A percentile compares a stretch with the other conserved stretches of the same genome.
phyloP scores from a whole-genome alignment of 2,113 vertebrate genomes.

The Castor canadensis region DNA sequence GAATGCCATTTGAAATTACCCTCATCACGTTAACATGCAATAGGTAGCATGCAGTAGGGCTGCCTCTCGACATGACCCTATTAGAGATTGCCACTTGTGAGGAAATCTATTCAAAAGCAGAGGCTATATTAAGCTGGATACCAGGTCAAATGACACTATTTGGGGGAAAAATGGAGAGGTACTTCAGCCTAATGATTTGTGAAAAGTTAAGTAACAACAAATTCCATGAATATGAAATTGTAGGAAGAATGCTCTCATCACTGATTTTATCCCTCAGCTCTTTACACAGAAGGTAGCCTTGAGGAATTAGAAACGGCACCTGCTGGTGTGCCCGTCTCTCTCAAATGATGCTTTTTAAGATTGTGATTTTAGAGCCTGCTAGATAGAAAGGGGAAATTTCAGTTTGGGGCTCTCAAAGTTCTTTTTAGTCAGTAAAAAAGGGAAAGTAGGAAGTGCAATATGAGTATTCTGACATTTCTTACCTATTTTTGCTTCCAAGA shows the following conservation, averaged over 20 bases:
- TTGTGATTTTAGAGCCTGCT: conserved; percentile 57
- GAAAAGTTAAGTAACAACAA: conserved; percentile 86
- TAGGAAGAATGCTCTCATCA: conserved; percentile 76
- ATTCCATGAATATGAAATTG: conserved; percentile 86
- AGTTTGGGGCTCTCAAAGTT: conserved; percentile 54
- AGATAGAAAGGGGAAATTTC: conserved; percentile 54
- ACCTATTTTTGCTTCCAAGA: conserved; percentile 64
- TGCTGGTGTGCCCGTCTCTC: conserved; percentile 63
- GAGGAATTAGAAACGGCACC: conserved; percentile 76
- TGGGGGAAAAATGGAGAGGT: conserved; percentile 82
- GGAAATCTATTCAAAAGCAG: conserved; percentile 85
- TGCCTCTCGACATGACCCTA: conserved; percentile 83
- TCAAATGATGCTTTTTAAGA: conserved; percentile 71
- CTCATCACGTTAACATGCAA: conserved; percentile 76
- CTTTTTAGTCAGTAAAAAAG: conserved; percentile 63
- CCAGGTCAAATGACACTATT: conserved; percentile 85
- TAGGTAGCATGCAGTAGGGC: conserved; percentile 75
- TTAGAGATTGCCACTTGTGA: conserved; percentile 86
- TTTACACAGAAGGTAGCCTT: conserved; percentile 38
- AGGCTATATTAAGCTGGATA: conserved; percentile 83
- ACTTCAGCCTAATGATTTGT: conserved; percentile 84
- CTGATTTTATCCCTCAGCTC: conserved; percentile 61
- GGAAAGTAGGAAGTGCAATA: conserved; percentile 36
- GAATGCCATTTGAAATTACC: conserved; percentile 85
- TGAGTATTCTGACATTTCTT: conserved; percentile 71